Evolutionary conservation across 2,888 invertebrate species (phyloP), one percentile per base, ranked within the genome.

Genomic region (Diplolepis rosae): DNA sequence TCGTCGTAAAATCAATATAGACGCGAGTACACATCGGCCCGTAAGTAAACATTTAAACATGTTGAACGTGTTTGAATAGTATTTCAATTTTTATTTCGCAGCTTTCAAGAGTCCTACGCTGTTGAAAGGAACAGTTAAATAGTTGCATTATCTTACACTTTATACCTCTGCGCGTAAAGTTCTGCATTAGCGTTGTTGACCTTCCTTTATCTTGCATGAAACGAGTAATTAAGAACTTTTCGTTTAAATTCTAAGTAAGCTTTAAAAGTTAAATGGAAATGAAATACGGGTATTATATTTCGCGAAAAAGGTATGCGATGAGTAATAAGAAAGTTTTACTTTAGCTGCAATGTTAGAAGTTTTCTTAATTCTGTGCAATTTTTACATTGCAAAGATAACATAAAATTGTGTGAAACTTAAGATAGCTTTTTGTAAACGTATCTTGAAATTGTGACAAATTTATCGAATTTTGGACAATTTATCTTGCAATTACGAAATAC

Each of bases 1-100:
- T 48, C 48, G 39, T 48, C 7, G 18, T 48, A 66, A 66, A 48
- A 66, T 48, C 66, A 66, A 61, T 61, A 61, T 61, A 61, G 61
- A 61, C 61, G 35, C 18, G 39, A 24, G 24, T 61, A 61, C 61
- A 61, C 61, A 61, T 61, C 22, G 56, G 56, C 35, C n/a, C 24
- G 61, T 39, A 35, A 24, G 35, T 35, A 61, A 61, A 61, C 61
- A 61, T 61, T 61, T 61, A 39, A 61, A 61, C 61, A 61, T 39
- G 39, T 61, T 61, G n/a, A 39, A 24, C 24, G 9, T 61, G 61
- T 61, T 39, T 61, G 61, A 22, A 61, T 61, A 61, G 61, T 61
- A 61, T 61, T 61, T 61, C 39, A 39, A 61, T 61, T 61, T 39
- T 61, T 61, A 61, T 61, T 27, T 61, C 27, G 61, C 61, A 35